Evolutionary conservation across 2,797 vertebrate genomes (phyloP).

Genomic region (Xiphorhynchus erythropygius): DNA sequence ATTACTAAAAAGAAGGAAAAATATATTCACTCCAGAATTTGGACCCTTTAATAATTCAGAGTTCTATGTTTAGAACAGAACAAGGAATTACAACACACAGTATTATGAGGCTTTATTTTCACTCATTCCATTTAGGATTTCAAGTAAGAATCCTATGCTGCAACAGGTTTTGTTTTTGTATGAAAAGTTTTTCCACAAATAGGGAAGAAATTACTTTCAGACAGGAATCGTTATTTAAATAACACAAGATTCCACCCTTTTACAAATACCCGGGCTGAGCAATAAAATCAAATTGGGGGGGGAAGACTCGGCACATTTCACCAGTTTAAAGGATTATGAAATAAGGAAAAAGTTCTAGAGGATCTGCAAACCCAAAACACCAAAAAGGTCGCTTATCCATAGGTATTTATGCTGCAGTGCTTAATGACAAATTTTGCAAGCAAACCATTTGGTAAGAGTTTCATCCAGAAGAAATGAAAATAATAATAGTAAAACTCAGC

Average conservation of each 20-base stretch:
- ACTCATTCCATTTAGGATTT: conserved; percentile 49
- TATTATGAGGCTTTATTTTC: conserved; percentile 45
- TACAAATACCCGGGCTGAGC: conserved; percentile 9
- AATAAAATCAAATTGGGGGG: conserved; percentile 11
- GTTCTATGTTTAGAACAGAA: conserved; percentile 44
- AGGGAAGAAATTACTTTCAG: conserved; percentile 55
- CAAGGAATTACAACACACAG: conserved; percentile 30
- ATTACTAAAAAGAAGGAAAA: background rate
- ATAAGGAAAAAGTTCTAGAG: conserved; percentile 2
- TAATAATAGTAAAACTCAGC: background rate
- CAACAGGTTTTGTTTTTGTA: conserved; percentile 39
- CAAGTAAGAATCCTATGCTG: conserved; percentile 33
- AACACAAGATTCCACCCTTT: conserved; percentile 19
- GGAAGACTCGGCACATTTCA: background rate
- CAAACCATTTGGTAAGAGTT: background rate
- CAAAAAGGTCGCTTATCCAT: background rate
- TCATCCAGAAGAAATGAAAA: background rate
- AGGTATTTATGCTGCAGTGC: background rate
- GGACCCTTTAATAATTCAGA: conserved; percentile 17
- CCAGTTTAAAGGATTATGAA: conserved; percentile 39
- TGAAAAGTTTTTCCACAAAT: conserved; percentile 40
- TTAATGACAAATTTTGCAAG: background rate
- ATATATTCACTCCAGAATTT: background rate
- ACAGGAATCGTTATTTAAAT: conserved; percentile 44
- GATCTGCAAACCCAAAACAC: conserved; percentile 13